Conservation (phyloP, 2,888 invertebrate species). For the Papilio demoleus region DNA sequence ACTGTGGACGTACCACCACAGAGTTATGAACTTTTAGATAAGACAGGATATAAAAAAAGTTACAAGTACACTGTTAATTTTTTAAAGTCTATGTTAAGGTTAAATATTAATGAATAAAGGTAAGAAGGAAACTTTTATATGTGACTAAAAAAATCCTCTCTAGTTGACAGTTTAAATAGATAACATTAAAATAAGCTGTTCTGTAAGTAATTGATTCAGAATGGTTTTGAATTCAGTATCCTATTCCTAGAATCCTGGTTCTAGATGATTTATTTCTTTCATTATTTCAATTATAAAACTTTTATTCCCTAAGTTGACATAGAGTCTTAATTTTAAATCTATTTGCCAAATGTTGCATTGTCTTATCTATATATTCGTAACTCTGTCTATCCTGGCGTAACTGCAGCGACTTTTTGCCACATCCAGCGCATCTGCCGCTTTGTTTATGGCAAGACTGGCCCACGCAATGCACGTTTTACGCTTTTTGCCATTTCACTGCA, state of each 20-base stretch:
- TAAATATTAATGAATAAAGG: too few species aligned
- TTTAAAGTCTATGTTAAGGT: too few species aligned
- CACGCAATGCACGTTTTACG: conserved; percentile 53
- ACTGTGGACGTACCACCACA: conserved; percentile 45
- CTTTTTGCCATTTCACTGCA: conserved; percentile 50
- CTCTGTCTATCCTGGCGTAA: conserved; percentile 48
- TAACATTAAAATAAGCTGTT: too few species aligned
- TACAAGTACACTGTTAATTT: not conserved
- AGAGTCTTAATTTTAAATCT: too few species aligned
- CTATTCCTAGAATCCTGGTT: not conserved
- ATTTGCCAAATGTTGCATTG: conserved; percentile 49
- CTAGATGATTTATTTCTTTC: not conserved
- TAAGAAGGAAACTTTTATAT: too few species aligned
- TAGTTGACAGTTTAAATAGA: too few species aligned
- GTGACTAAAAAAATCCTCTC: too few species aligned
- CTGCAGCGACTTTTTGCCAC: conserved; percentile 67
- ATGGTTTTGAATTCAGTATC: too few species aligned
- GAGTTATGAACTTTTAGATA: conserved; percentile 43
- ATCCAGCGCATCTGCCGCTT: conserved; percentile 68
- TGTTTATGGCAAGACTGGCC: conserved; percentile 65
- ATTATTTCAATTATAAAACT: too few species aligned
- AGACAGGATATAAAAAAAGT: conserved; percentile 27
- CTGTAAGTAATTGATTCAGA: too few species aligned
- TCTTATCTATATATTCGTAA: conserved; percentile 44
- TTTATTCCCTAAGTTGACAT: too few species aligned